Base-by-base conservation (phyloP, 1,140 invertebrate genomes). In the Rhynchophorus ferrugineus region DNA sequence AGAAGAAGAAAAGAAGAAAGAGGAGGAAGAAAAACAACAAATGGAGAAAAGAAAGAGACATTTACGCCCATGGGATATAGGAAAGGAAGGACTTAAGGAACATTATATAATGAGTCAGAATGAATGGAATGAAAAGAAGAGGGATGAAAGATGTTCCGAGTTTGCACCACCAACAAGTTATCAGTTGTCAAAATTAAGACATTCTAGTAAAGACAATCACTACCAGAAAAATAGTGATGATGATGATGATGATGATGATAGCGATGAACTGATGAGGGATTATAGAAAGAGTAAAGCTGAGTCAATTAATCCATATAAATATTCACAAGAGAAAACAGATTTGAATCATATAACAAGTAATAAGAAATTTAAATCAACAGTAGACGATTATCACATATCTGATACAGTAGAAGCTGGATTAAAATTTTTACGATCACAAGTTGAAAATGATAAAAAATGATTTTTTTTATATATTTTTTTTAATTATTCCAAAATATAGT, bases 51-150 rank as follows among this genome's bases (percentile, higher is more conserved):
- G 78, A 17, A 74, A 78, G 44, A 69, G 71, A 6, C 75, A 79
- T 48, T 66, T 85, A 3, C 66, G 83, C 9, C 81, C 83, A 21
- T 85, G 83, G 83, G 83, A 85, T 61, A 63, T 78, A 11, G 79
- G 82, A 1, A 85, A 85, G 61, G 69, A 74, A 47, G 70, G 72
- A 2, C 65, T 74, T 3, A 77, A n/a, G 42, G 75, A 75, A 58
- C 74, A 76, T 54, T 71, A 73, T 57, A 71, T 77, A 51, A 82
- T 88, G 78, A 79, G 79, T 0, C 87, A 90, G 73, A 81, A 87
- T 67, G 81, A 89, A 71, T 90, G 87, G 83, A 78, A 87, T 8
- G 74, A 85, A 48, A 81, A 85, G 60, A 80, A 86, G 65, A 75
- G 86, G 44, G 68, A 72, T 52, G 78, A 85, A 61, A 75, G 87